Evolutionary conservation across 2,113 vertebrate genomes (phyloP), one percentile per base, ranked within the genome.

Genomic region (Chrysochloris asiatica): DNA sequence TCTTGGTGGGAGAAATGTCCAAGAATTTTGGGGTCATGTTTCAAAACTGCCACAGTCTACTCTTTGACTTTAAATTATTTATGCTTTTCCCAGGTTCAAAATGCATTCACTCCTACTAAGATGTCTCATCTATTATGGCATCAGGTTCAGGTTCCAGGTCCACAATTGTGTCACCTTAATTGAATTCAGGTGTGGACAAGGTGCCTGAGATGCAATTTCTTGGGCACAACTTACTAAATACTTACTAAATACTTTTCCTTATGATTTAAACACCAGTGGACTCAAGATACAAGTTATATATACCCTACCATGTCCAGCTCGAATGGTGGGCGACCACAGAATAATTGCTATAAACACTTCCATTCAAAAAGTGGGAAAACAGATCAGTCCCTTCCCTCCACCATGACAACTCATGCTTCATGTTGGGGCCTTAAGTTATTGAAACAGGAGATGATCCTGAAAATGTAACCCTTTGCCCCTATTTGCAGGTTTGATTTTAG

Each of bases 11-110:
- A 67, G 26, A 8, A 48, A 61, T 83, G 33, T 61, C 21, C 47
- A 73, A 77, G 77, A 56, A 67, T 73, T 56, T 63, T 0, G 28
- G 47, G 11, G 16, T 3, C 33, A 30, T 28, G 19, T 86, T 69
- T 88, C 41, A 43, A 91, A 88, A 85, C 33, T 47, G 43, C 10
- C 81, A 2, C 3, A n/a, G 9, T 63, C 41, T 3, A 50, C 22
- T 11, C 16, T 73, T 24, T 61, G 38, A n/a, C 52, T 47, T 77
- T 65, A 56, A 54, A 24, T 33, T 22, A n/a, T 81, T 83, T 52
- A 11, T 81, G 28, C 76, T 86, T 84, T 77, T 48, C 67, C 22
- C 38, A 36, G 43, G 41, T 88, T 50, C 38, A 88, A 82, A 93
- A 73, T 41, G 24, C 3, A 54, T 24, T 78, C 19, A 36, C 6